These are phyloP conservation scores for Parambassis ranga DNA, from an alignment of 2,797 vertebrate genomes.

Conservation along the genomic window DNA sequence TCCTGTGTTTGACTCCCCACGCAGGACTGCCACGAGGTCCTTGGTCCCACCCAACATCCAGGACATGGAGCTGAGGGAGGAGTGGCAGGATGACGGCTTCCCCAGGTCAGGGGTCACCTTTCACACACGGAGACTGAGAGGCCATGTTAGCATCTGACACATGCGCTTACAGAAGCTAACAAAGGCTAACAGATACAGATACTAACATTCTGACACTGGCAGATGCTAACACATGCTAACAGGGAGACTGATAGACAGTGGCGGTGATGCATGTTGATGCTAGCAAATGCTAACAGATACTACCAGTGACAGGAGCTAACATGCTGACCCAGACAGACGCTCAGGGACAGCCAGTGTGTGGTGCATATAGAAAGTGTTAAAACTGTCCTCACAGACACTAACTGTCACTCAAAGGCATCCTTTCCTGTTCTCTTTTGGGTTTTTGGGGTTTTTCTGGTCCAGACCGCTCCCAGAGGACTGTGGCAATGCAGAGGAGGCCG, in stretches of 20 bases:
- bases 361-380: too few species aligned
- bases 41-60: slow-evolving; percentile 33
- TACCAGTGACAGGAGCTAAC: too few species aligned
- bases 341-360: too few species aligned
- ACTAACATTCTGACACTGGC: too few species aligned
- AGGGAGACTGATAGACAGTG: too few species aligned
- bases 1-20: not conserved
- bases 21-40: slow-evolving; percentile 41
- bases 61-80: slow-evolving; percentile 79
- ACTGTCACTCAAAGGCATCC: too few species aligned
- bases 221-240: not conserved
- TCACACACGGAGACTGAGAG: not conserved
- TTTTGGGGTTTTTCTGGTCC: not conserved
- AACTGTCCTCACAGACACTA: too few species aligned
- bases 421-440: not conserved
- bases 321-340: too few species aligned
- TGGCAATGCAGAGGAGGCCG: slow-evolving; percentile 50
- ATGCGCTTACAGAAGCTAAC: not conserved
- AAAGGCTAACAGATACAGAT: not conserved
- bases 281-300: too few species aligned
- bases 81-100: slow-evolving; percentile 82
- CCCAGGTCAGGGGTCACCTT: slow-evolving; percentile 59
- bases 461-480: slow-evolving; percentile 76
- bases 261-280: too few species aligned
- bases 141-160: too few species aligned